Evolutionary conservation across 2,113 vertebrate genomes (phyloP).

Genomic region (Telmatochromis sp.): DNA sequence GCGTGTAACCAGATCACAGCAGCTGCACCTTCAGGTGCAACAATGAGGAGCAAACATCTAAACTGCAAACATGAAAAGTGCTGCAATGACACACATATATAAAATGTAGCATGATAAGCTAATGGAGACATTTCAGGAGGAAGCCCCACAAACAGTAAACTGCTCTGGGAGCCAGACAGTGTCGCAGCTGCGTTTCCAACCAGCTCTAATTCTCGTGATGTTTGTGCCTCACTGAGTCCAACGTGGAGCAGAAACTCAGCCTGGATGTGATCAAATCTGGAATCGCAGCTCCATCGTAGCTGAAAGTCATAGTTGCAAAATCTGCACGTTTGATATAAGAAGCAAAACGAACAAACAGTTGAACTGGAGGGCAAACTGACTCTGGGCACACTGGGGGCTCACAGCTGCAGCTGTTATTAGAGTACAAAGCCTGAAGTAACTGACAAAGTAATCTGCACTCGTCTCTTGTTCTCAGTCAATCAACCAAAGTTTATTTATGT

Average conservation of each 20-base stretch:
- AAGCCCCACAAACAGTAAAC: background rate
- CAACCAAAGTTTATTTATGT: background rate
- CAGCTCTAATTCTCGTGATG: background rate
- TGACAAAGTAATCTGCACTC: background rate
- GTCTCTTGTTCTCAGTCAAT: background rate
- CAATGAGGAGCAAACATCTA: background rate
- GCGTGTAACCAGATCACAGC: background rate
- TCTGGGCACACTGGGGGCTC: background rate
- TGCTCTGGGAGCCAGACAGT: fast-evolving
- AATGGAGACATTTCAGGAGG: background rate
- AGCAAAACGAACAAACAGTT: background rate
- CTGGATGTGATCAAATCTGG: background rate
- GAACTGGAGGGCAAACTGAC: background rate
- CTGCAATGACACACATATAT: background rate
- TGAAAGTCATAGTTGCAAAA: background rate
- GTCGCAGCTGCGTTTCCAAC: background rate
- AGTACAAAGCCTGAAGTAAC: background rate
- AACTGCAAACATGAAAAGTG: background rate
- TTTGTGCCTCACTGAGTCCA: background rate
- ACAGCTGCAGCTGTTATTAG: background rate
- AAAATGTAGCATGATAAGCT: background rate
- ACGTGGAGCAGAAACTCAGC: background rate
- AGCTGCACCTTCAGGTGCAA: background rate
- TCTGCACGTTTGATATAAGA: background rate
- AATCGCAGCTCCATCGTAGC: background rate